Base-by-base conservation (phyloP, 2,888 invertebrate species). In the Ectemnius cavifrons region DNA sequence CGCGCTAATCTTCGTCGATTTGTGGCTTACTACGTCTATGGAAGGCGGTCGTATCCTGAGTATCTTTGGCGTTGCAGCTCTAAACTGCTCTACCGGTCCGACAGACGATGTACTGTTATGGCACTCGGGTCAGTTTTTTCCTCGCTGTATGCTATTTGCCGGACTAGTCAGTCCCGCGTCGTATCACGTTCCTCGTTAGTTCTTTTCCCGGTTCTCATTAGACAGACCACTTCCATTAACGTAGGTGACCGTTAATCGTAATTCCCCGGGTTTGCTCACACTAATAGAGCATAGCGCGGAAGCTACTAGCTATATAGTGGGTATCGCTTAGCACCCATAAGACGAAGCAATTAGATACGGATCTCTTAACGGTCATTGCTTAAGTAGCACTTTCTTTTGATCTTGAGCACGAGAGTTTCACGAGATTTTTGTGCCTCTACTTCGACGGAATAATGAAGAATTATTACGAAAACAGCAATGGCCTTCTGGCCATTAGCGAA, bases 101-200 rank as follows among this genome's bases (percentile, higher is more conserved):
- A 11, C 57, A 61, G 47, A 47, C 37, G 37, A 16, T 63, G 52
- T 79, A 79, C 71, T 63, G 67, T 73, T 79, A 76, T 66, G 81
- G 73, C 59, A 68, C 73, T 76, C 52, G 61, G 73, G 68, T 68
- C 18, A 23, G 61, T 59, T 63, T 52, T 27, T 60, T 58, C 58
- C 45, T n/a, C 20, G 59, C n/a, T 11, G 46, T 37, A 61, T 58
- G 27, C 16, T 52, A 16, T 52, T 16, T 16, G 20, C 18, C 58
- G 27, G 20, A 13, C 16, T 20, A 5, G 27, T 14, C 13, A 8
- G 57, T 37, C 73, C 61, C 74, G 78, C 71, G 74, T 71, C 68
- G 68, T 74, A 71, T 66, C 18, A 58, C 46, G 11, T 23, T 47
- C 47, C 14, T 4, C 46, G 11, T 16, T 18, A 20, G 37, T 16